Evolutionary conservation across 2,888 invertebrate species (phyloP).

Genomic region (Laothoe populi): DNA sequence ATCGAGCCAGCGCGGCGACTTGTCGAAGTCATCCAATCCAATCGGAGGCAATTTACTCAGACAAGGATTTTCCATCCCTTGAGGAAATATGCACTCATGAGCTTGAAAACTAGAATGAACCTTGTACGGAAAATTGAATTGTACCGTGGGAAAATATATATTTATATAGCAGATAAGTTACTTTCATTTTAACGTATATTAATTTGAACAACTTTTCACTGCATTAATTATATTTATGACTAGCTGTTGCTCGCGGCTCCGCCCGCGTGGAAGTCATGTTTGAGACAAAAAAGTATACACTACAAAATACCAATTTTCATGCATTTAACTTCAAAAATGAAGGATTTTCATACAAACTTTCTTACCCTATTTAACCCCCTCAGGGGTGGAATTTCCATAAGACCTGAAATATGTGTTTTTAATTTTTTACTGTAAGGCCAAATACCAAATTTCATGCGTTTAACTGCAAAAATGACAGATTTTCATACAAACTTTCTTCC

Average conservation of each 20-base stretch:
- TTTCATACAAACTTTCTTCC: too few relatives aligned
- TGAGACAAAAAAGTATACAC: too few relatives aligned
- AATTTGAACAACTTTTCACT: not conserved
- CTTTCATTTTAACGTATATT: not conserved
- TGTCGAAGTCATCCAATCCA: conserved; percentile 64
- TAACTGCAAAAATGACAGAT: too few relatives aligned
- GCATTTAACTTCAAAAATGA: too few relatives aligned
- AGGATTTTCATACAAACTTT: too few relatives aligned
- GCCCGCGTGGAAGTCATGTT: too few relatives aligned
- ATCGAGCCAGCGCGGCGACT: conserved; percentile 49
- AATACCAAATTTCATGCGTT: too few relatives aligned
- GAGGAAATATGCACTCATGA: conserved; percentile 73
- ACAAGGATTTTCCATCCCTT: conserved; percentile 69
- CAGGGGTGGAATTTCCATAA: too few relatives aligned
- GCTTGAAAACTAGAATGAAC: conserved; percentile 60
- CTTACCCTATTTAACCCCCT: too few relatives aligned
- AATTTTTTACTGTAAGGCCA: too few relatives aligned
- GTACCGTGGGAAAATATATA: conserved; percentile 58
- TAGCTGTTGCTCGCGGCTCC: not conserved
- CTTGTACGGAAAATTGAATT: conserved; percentile 70
- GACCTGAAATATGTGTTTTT: too few relatives aligned
- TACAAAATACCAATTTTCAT: too few relatives aligned
- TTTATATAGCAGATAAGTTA: conserved; percentile 35
- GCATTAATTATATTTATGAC: not conserved
- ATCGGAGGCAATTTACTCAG: conserved; percentile 70